Evolutionary conservation across 1,140 invertebrate genomes (phyloP).

Genomic region (Heliconius himera): DNA sequence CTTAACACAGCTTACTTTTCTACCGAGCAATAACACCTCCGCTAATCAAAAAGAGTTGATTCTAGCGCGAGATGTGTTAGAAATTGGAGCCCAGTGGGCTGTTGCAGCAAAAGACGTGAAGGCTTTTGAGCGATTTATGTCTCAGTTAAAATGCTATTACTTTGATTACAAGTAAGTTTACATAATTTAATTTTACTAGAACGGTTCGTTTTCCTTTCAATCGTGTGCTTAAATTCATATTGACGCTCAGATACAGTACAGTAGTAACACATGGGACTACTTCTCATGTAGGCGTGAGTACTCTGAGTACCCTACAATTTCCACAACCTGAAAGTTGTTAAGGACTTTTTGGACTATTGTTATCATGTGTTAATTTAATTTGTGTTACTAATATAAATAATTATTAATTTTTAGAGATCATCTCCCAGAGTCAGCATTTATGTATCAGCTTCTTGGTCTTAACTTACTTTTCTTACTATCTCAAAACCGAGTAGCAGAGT

Average conservation of each 20-base stretch:
- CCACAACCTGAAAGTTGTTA: too few relatives aligned
- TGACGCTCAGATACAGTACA: too few relatives aligned
- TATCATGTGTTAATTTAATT: too few relatives aligned
- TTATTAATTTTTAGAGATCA: slow-evolving; percentile 83
- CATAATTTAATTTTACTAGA: background rate
- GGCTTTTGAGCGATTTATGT: slow-evolving; percentile 97
- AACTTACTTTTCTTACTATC: slow-evolving; percentile 98
- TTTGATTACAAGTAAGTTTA: slow-evolving; percentile 94
- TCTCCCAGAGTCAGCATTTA: slow-evolving; percentile 95
- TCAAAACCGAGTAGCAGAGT: slow-evolving; percentile 98
- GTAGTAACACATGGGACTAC: too few relatives aligned
- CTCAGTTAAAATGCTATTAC: slow-evolving; percentile 98
- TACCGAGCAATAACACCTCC: slow-evolving; percentile 91
- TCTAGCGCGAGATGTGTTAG: slow-evolving; percentile 94
- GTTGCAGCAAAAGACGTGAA: slow-evolving; percentile 95
- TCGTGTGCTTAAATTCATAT: too few relatives aligned
- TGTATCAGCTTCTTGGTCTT: slow-evolving; percentile 96
- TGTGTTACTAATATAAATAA: too few relatives aligned
- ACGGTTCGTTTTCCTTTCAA: too few relatives aligned
- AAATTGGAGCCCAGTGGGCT: slow-evolving; percentile 98
- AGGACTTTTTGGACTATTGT: too few relatives aligned
- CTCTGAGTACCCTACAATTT: too few relatives aligned
- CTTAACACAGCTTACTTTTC: slow-evolving; percentile 91
- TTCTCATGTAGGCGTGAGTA: too few relatives aligned
- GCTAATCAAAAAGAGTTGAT: slow-evolving; percentile 93